Conservation (phyloP, 2,113 vertebrate genomes). For the Xiphias gladius region DNA sequence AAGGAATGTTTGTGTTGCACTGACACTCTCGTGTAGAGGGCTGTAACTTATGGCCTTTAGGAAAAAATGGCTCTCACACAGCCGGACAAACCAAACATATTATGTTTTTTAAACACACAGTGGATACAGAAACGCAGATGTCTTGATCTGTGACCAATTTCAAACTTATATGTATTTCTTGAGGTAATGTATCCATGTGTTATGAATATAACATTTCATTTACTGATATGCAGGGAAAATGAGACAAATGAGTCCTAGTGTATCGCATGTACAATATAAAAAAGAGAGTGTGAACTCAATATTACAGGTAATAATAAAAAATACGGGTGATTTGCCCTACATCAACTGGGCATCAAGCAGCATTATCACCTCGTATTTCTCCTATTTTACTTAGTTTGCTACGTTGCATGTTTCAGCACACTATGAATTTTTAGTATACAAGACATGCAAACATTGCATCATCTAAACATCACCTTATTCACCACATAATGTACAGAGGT, state of each 20-base stretch:
- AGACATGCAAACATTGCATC: slow-evolving; percentile 54
- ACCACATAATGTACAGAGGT: background rate
- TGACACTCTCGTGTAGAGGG: slow-evolving; percentile 43
- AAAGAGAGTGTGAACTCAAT: background rate
- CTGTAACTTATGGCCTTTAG: slow-evolving; percentile 51
- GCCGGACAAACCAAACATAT: slow-evolving; percentile 1
- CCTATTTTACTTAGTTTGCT: slow-evolving; percentile 6
- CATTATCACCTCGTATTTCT: background rate
- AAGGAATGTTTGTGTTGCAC: slow-evolving; percentile 66
- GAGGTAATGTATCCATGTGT: background rate
- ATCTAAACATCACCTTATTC: slow-evolving; percentile 33
- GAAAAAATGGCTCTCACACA: slow-evolving; percentile 20
- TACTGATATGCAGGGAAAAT: background rate
- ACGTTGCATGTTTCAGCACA: slow-evolving; percentile 6
- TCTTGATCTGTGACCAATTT: background rate
- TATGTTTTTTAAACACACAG: slow-evolving; percentile 1
- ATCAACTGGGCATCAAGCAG: background rate
- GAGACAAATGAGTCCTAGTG: background rate
- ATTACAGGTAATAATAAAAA: background rate
- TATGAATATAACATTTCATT: background rate
- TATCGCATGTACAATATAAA: background rate
- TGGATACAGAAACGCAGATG: background rate
- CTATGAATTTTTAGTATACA: slow-evolving; percentile 21
- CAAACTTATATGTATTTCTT: background rate
- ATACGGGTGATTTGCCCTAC: background rate